Base-by-base conservation (phyloP, 2,888 invertebrate genomes). In the Thecophora atra region DNA sequence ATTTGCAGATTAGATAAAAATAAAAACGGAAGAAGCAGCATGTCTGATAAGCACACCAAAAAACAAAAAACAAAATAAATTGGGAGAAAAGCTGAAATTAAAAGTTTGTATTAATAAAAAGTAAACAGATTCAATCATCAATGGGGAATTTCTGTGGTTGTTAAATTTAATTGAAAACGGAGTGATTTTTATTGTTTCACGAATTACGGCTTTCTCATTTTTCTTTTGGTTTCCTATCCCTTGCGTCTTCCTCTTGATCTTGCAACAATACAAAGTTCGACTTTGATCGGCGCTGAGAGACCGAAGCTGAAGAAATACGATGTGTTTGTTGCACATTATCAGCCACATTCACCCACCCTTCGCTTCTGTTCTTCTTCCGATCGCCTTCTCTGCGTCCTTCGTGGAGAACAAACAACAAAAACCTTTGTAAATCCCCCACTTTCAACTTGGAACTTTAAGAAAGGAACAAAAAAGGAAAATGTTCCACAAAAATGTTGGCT, bases 401-500 rank as follows among this genome's bases (percentile, higher is more conserved):
- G 3, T 19, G 21, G 5, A 54, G 54, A 19, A 19, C 24, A 19
- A 21, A 54, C 6, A 47, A 13, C 47, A n/a, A 37, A 37, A 37
- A 37, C 1, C 11, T 1, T 8, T 8, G 17, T 17, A 1, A 26
- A 60, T 6, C 60, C 11, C 30, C 15, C 30, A 15, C 56, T 21
- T 4, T 8, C 21, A n/a, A 54, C 8, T 8, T 26, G 51, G 11
- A 21, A 47, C 17, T 65, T 30, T 15, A 30, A 54, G 24, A 26
- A 51, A 26, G 47, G 26, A 26, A 26, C 4, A 0, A 69, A 70
- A 73, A 72, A 74, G 62, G 19, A 54, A 54, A 24, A 5, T 69
- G 60, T 60, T 69, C 62, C 62, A 69, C 51, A 69, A 77, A 75
- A 76, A 78, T 79, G 74, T 73, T 54, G 19, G 54, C 24, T 54